Evolutionary conservation across 1,140 invertebrate species (phyloP), one percentile per base, ranked within the genome.

Genomic region (Caenorhabditis latens): DNA sequence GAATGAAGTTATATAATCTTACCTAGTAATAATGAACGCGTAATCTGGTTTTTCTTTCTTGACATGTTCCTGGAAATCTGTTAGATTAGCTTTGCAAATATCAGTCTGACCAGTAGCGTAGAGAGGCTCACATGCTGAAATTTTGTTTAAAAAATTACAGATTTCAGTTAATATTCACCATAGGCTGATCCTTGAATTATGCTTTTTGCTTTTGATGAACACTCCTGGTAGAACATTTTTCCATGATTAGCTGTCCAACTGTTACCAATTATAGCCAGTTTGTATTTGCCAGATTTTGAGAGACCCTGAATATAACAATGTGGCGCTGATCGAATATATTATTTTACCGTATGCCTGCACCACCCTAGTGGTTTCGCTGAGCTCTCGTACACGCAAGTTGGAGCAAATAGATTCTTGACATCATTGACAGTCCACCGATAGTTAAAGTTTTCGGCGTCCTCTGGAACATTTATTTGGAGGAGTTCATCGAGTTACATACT

Each of bases 231-330:
- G 16, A 71, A 71, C 13, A 71, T 16, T 71, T 13, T 24, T 9
- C 13, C 65, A 8, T 71, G 65, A n/a, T 71, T 71, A 5, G 65
- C 65, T 43, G 65, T 19, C 65, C 65, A 71, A 71, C 65, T 71
- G 65, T 71, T 71, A 0, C 65, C 65, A 71, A 71, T 71, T 4
- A 19, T n/a, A 9, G 65, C 65, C 11, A 71, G 19, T 71, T 71
- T 71, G 24, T 43, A 71, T 11, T 67, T 67, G 13, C 65, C 65
- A 2, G 65, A 46, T 43, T n/a, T n/a, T n/a, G n/a, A n/a, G n/a
- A 42, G n/a, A 32, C 61, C 61, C 61, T 63, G 61, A 63, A 63
- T 1, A 4, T 63, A 53, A 16, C 9, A n/a, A n/a, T n/a, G n/a
- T n/a, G n/a, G n/a, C n/a, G n/a, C n/a, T n/a, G n/a, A n/a, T 58